These are phyloP conservation scores for Clarias magur DNA, from an alignment of 2,113 vertebrate species.

Conservation along the genomic window DNA sequence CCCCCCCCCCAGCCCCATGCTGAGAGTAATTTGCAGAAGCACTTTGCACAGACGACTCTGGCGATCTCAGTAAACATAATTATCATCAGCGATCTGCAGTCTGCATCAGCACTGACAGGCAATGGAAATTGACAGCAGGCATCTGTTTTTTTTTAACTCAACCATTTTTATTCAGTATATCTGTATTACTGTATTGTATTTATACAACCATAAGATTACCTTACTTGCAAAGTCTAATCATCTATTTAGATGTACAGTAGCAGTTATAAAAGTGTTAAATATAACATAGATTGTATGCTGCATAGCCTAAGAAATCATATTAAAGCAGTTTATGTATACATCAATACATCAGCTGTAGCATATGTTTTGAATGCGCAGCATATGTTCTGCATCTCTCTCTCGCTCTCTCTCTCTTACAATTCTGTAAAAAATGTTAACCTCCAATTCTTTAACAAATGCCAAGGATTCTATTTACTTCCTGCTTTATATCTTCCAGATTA, in stretches of 20 bases:
- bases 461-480: not conserved
- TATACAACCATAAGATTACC: not conserved
- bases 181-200: not conserved
- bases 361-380: not conserved
- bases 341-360: conserved; percentile 7
- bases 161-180: not conserved
- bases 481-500: not conserved
- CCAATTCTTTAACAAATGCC: conserved; percentile 15
- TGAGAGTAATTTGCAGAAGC: conserved; percentile 72
- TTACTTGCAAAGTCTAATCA: not conserved
- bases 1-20: conserved; percentile 58
- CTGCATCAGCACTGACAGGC: conserved; percentile 12
- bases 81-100: conserved; percentile 69
- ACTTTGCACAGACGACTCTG: conserved; percentile 66
- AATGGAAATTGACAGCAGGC: not conserved
- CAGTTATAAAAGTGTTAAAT: not conserved
- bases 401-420: not conserved
- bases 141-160: not conserved
- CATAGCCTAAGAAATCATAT: not conserved
- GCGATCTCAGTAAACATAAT: conserved; percentile 74
- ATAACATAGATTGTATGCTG: not conserved
- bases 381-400: conserved; percentile 17
- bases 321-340: not conserved
- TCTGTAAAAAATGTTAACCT: not conserved
- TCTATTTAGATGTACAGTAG: too few relatives aligned